These are phyloP conservation scores for Camelus bactrianus DNA, from an alignment of 2,113 vertebrate genomes.

Conservation along the genomic window DNA sequence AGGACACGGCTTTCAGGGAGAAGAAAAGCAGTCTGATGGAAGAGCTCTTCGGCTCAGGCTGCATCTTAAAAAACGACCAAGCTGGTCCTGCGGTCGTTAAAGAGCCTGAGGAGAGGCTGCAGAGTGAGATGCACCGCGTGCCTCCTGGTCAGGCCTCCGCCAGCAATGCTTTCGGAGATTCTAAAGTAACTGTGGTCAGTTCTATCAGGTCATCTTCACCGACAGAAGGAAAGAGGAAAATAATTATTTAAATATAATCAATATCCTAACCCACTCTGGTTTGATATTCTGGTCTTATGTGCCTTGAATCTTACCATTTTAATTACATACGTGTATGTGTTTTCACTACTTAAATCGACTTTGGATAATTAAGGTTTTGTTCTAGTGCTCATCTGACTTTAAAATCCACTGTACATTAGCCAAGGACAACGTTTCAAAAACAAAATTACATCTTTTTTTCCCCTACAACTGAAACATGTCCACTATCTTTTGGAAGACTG, in stretches of 20 bases:
- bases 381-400: constrained; percentile 2
- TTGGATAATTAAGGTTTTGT: neutral
- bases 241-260: constrained; percentile 11
- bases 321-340: neutral
- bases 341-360: neutral
- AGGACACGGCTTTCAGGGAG: neutral
- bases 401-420: constrained; percentile 10
- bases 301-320: neutral
- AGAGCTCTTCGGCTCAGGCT: constrained; percentile 78
- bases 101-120: neutral
- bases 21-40: constrained; percentile 72
- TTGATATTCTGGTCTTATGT: neutral
- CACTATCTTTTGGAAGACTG: neutral
- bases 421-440: constrained; percentile 49
- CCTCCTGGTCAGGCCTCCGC: neutral
- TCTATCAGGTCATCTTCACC: neutral
- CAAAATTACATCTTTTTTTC: constrained; percentile 23
- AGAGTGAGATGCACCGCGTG: neutral
- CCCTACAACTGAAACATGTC: neutral
- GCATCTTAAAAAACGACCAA: neutral
- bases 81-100: rapidly evolving
- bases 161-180: neutral
- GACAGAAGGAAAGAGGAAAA: neutral
- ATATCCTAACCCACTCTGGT: neutral
- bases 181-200: neutral